Percentiles rank a stretch among this genome's conserved stretches.
These are phyloP conservation scores for Cerceris rybyensis DNA, from an alignment of 2,888 invertebrate genomes.

Conservation along the genomic window DNA sequence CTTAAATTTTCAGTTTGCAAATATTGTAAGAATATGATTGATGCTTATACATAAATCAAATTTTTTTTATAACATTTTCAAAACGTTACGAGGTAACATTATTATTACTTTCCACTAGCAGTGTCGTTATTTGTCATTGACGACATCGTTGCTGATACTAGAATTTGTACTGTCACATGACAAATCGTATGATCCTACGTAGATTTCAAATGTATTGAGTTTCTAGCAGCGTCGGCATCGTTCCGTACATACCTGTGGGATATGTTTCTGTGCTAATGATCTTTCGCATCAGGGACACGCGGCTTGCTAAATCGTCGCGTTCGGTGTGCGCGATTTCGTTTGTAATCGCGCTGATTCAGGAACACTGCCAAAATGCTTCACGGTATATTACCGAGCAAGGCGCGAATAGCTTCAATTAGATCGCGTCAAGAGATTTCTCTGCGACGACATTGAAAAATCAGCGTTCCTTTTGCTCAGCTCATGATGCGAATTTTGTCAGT, in stretches of 20 bases:
- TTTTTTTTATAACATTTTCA: too few species aligned
- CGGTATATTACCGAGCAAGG: conserved; percentile 23
- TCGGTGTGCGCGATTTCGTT: conserved; percentile 28
- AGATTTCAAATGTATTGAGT: conserved; percentile 28
- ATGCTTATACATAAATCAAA: too few species aligned
- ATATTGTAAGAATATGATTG: too few species aligned
- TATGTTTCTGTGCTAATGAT: conserved; percentile 41
- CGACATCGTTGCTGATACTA: neutral
- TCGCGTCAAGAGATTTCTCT: neutral
- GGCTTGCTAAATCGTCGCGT: conserved; percentile 38
- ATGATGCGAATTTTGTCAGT: too few species aligned
- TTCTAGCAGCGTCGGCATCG: neutral
- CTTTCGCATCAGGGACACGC: conserved; percentile 48
- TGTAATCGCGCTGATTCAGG: conserved; percentile 45
- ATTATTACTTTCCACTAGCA: too few species aligned
- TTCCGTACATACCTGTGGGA: neutral
- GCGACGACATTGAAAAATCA: neutral
- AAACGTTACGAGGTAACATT: too few species aligned
- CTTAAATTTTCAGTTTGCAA: too few species aligned
- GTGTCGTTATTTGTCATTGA: too few species aligned
- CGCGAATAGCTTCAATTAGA: conserved; percentile 34
- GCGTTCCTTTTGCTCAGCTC: too few species aligned
- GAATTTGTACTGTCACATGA: conserved; percentile 21
- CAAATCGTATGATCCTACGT: conserved; percentile 44
- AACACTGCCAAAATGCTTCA: conserved; percentile 49